A percentile compares a stretch with the other conserved stretches of the same genome.
These are phyloP conservation scores for Acleris laterana DNA, from an alignment of 2,888 invertebrate genomes.

Conservation along the genomic window DNA sequence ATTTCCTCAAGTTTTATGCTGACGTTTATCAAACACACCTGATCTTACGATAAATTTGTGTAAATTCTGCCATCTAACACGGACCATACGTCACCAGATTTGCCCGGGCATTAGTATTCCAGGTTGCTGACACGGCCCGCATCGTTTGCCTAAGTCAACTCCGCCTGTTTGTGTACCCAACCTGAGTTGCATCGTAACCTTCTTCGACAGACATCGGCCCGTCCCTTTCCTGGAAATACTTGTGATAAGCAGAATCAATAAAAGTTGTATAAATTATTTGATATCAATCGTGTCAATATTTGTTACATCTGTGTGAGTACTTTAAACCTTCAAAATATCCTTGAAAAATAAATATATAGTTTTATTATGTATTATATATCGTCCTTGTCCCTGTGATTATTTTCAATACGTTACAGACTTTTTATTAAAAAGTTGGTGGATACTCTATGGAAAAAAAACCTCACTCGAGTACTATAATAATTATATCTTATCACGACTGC, in stretches of 20 bases:
- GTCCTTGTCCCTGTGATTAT: too few species aligned
- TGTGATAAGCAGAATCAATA: constrained; percentile 47
- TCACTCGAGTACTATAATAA: not conserved
- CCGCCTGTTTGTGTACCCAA: constrained; percentile 57
- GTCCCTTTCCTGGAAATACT: constrained; percentile 40
- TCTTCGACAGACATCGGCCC: constrained; percentile 46
- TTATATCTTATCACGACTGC: constrained; percentile 13
- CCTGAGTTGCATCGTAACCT: constrained; percentile 66
- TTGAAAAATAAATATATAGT: too few species aligned
- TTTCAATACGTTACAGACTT: too few species aligned
- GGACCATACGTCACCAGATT: constrained; percentile 33
- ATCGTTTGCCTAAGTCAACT: constrained; percentile 71
- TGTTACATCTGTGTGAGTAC: not conserved
- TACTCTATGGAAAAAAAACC: not conserved
- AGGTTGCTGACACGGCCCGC: constrained; percentile 58
- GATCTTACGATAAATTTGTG: constrained; percentile 15
- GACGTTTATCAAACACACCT: too few species aligned
- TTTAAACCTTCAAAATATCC: not conserved
- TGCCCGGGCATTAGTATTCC: constrained; percentile 47
- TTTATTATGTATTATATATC: too few species aligned
- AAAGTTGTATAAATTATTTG: constrained; percentile 28
- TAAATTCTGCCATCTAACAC: constrained; percentile 2
- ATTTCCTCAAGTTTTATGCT: too few species aligned
- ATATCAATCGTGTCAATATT: not conserved
- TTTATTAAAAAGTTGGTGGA: too few species aligned